Evolutionary conservation across 2,797 vertebrate genomes (phyloP).

Genomic region (Lemur catta): DNA sequence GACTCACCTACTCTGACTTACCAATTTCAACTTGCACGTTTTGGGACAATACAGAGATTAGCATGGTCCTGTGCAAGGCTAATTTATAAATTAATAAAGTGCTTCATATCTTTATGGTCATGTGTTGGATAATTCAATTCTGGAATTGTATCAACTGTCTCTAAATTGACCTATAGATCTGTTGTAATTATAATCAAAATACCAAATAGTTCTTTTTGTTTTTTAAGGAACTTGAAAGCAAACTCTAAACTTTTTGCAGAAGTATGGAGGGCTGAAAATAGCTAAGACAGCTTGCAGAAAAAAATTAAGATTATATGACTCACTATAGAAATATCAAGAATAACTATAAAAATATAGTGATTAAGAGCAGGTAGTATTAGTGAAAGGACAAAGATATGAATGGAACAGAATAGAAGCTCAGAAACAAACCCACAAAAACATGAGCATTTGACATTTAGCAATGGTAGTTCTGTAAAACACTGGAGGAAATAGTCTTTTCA

Average conservation of each 20-base stretch:
- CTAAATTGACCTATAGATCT: background rate
- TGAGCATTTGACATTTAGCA: background rate
- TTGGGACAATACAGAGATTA: background rate
- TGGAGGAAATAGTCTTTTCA: background rate
- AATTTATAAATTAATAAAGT: background rate
- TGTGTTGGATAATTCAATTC: background rate
- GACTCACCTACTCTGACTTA: background rate
- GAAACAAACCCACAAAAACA: background rate
- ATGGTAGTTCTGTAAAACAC: background rate
- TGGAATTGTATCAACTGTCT: background rate
- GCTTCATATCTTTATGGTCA: background rate
- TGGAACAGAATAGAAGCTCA: background rate
- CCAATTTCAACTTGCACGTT: background rate
- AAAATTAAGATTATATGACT: background rate
- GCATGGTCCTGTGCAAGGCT: background rate
- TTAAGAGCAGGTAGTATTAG: background rate
- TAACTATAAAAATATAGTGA: background rate
- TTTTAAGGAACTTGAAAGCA: background rate
- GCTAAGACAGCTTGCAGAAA: background rate
- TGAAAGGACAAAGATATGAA: background rate
- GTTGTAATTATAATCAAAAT: background rate
- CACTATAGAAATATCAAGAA: background rate
- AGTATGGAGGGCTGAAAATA: background rate
- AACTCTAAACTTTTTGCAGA: background rate
- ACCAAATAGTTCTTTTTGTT: background rate